phyloP scores from a whole-genome alignment of 2,888 invertebrate species.

The Ectropis crepuscularia region DNA sequence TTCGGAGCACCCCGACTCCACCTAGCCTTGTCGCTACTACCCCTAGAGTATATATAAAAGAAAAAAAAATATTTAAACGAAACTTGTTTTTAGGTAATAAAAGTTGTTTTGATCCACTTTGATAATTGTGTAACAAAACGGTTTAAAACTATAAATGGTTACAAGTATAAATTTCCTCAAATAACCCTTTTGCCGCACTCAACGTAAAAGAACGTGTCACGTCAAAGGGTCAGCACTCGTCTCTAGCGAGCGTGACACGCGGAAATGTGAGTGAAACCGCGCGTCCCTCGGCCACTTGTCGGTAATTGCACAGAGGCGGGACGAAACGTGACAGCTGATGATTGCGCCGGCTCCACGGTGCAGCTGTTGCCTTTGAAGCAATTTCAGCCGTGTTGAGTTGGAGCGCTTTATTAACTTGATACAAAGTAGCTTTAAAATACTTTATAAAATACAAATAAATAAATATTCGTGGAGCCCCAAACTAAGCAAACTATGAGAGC shows the following conservation, averaged over 20 bases:
- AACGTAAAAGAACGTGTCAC: slow-evolving; percentile 27
- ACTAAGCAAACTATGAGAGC: too few relatives aligned
- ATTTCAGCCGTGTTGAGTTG: background rate
- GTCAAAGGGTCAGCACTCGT: slow-evolving; percentile 30
- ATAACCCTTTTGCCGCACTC: slow-evolving; percentile 1
- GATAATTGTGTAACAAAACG: too few relatives aligned
- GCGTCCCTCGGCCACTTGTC: slow-evolving; percentile 18
- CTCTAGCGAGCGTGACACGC: slow-evolving; percentile 19
- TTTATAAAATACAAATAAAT: background rate
- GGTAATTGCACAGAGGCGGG: slow-evolving; percentile 28
- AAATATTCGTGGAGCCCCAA: too few relatives aligned
- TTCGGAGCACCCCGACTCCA: too few relatives aligned
- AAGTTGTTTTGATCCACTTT: too few relatives aligned
- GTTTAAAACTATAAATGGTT: background rate
- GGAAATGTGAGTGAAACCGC: slow-evolving; percentile 21
- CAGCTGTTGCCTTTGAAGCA: slow-evolving; percentile 4
- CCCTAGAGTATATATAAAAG: too few relatives aligned
- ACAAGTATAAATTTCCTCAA: background rate
- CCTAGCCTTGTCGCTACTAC: too few relatives aligned
- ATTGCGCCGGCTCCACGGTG: slow-evolving; percentile 2
- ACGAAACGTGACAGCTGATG: slow-evolving; percentile 17
- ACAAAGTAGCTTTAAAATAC: background rate
- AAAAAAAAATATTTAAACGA: too few relatives aligned
- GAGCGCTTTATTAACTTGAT: background rate
- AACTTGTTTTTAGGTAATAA: too few relatives aligned